phyloP scores from a whole-genome alignment of 2,113 vertebrate genomes.

The Argyrosomus japonicus region DNA sequence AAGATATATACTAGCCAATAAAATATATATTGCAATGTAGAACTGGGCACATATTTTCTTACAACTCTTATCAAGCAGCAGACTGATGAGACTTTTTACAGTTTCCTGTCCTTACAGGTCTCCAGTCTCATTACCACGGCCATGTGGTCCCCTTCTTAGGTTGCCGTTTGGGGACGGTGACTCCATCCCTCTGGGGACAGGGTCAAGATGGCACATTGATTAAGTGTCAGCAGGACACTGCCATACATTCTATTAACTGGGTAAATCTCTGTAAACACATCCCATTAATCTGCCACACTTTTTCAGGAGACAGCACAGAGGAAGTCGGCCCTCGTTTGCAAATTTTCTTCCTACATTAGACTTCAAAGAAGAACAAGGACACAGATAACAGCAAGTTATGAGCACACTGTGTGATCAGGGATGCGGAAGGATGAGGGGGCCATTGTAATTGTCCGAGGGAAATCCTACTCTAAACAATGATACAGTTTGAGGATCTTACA shows the following conservation, averaged over 20 bases:
- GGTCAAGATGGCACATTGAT: conserved; percentile 59
- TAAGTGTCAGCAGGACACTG: conserved; percentile 53
- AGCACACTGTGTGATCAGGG: conserved; percentile 60
- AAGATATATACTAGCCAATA: not conserved
- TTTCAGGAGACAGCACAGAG: conserved; percentile 29
- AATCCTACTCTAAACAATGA: conserved; percentile 65
- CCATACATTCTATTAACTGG: conserved; percentile 32
- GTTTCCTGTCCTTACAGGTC: conserved; percentile 12
- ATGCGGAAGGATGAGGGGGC: conserved; percentile 57
- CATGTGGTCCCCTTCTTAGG: conserved; percentile 63
- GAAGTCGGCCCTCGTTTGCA: conserved; percentile 52
- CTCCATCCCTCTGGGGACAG: conserved; percentile 38
- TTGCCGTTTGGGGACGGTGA: conserved; percentile 59
- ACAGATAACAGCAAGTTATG: conserved; percentile 62
- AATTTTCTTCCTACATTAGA: conserved; percentile 39
- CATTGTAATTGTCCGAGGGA: conserved; percentile 67
- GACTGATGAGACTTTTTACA: conserved; percentile 13
- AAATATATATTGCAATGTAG: not conserved
- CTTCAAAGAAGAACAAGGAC: conserved; percentile 61
- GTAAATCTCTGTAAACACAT: not conserved
- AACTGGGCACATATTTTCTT: not conserved
- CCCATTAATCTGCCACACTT: conserved; percentile 13
- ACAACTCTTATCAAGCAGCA: not conserved
- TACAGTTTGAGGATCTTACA: conserved; percentile 50
- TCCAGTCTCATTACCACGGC: conserved; percentile 34